Conservation (phyloP, 2,888 invertebrate species). For the Metopia argyrocephala region DNA sequence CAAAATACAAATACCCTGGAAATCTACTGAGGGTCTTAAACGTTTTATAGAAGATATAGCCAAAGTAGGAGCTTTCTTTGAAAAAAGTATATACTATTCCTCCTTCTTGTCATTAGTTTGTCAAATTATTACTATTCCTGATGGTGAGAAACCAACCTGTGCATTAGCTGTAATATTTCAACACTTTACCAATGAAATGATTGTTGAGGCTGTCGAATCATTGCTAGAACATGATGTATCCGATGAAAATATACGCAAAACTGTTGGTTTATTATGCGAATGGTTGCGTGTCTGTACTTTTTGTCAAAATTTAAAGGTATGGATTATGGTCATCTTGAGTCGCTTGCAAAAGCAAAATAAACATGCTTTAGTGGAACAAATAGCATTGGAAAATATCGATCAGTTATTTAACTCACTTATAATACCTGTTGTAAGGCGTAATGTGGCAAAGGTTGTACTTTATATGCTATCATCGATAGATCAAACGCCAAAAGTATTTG, state of each 20-base stretch:
- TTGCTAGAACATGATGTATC: conserved; percentile 70
- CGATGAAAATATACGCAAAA: conserved; percentile 80
- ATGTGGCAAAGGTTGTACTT: conserved; percentile 82
- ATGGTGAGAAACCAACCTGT: conserved; percentile 72
- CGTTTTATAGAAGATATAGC: conserved; percentile 74
- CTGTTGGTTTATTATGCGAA: conserved; percentile 83
- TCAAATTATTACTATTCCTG: conserved; percentile 70
- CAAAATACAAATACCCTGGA: conserved; percentile 68
- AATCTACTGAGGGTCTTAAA: conserved; percentile 68
- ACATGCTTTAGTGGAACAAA: conserved; percentile 81
- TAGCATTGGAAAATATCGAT: conserved; percentile 82
- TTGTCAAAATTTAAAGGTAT: conserved; percentile 82
- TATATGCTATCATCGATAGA: conserved; percentile 83
- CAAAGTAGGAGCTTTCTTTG: conserved; percentile 73
- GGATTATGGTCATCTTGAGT: conserved; percentile 84
- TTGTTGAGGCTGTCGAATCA: conserved; percentile 74
- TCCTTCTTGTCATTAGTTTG: conserved; percentile 73
- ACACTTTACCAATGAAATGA: conserved; percentile 73
- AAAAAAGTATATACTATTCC: conserved; percentile 69
- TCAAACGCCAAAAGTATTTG: conserved; percentile 82
- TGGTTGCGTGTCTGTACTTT: conserved; percentile 84
- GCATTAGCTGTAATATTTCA: conserved; percentile 77
- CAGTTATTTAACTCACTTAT: conserved; percentile 81
- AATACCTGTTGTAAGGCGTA: conserved; percentile 80
- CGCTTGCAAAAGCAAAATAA: conserved; percentile 82